Conservation (phyloP, 2,113 vertebrate species). For the Cyanoderma ruficeps region DNA sequence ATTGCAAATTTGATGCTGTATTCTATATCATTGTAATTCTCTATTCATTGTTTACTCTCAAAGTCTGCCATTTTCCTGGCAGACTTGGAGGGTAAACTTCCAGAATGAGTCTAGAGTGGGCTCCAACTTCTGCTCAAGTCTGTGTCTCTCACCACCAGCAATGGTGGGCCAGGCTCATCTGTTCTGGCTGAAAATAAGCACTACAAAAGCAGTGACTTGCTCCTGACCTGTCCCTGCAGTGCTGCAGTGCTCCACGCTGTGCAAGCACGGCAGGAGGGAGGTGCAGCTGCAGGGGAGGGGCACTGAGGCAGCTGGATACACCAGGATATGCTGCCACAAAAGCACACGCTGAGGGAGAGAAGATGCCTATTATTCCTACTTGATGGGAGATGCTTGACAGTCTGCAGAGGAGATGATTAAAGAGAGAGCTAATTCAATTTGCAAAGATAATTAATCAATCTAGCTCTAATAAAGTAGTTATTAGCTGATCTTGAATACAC, state of each 20-base stretch:
- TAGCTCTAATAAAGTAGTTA: neutral
- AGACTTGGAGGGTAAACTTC: neutral
- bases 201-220: neutral
- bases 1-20: neutral
- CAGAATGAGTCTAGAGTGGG: neutral
- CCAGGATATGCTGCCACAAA: neutral
- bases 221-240: neutral
- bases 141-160: neutral
- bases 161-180: neutral
- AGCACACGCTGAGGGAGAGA: neutral
- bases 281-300: neutral
- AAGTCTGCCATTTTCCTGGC: neutral
- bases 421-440: neutral
- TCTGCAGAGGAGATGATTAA: neutral
- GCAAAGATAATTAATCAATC: neutral
- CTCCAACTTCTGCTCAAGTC: neutral
- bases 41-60: too few relatives aligned
- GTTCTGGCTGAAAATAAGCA: neutral
- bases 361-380: neutral
- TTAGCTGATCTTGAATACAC: neutral
- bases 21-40: neutral
- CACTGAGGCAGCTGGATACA: neutral
- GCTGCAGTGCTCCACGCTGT: neutral
- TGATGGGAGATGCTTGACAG: neutral
- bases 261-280: neutral